Percentiles rank a stretch among this genome's conserved stretches.
Conservation (phyloP, 1,140 invertebrate species). For the Heliconius nattereri region DNA sequence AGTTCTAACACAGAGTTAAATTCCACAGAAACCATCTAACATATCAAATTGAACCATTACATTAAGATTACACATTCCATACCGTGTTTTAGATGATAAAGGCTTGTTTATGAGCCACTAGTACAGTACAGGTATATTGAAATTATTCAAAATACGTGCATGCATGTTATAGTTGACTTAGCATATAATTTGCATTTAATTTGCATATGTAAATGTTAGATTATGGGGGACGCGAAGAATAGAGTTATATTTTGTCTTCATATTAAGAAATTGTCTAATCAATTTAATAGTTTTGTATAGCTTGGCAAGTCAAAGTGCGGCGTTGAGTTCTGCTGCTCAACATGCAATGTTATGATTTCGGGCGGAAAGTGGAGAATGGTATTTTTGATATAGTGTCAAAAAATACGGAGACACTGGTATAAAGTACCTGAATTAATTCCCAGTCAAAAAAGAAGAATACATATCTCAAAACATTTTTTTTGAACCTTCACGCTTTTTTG, state of each 20-base stretch:
- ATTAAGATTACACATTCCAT: slow-evolving; percentile 4
- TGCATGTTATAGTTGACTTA: slow-evolving; percentile 28
- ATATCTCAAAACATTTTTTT: no score
- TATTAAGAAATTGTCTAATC: not conserved
- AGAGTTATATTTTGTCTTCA: not conserved
- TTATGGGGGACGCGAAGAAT: not conserved
- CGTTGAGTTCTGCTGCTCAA: no score
- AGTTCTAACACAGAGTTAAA: not conserved
- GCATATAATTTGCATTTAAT: slow-evolving; percentile 15
- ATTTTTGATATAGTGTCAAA: no score
- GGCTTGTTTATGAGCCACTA: slow-evolving; percentile 3
- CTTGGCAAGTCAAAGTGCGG: no score
- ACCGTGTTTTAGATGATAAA: slow-evolving; percentile 5
- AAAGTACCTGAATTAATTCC: no score
- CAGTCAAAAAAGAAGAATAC: no score
- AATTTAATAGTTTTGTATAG: not conserved
- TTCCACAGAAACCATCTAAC: not conserved
- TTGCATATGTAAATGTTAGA: slow-evolving; percentile 30
- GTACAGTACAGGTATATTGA: slow-evolving; percentile 3
- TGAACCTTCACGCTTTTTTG: no score
- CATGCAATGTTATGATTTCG: no score
- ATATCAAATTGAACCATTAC: not conserved
- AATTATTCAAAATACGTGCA: slow-evolving; percentile 30
- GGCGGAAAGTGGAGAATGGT: no score
- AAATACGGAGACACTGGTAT: no score